These are phyloP conservation scores for Panagrolaimus sp. DNA, from an alignment of 1,140 invertebrate species.

Conservation along the genomic window DNA sequence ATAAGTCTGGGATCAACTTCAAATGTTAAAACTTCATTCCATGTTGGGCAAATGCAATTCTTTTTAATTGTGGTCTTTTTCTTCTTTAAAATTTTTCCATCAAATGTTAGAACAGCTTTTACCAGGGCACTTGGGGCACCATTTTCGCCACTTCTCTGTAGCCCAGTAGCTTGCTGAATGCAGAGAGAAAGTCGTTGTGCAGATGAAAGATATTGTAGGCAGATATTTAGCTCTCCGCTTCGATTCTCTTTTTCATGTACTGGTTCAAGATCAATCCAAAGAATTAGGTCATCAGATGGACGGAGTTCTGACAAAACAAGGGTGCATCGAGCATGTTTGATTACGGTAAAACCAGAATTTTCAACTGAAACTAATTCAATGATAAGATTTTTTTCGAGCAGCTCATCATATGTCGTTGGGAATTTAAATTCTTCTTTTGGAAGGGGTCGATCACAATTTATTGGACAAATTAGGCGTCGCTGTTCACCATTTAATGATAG, in stretches of 20 bases:
- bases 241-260: not conserved
- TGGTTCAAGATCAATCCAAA: not conserved
- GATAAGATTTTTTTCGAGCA: not conserved
- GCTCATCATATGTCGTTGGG: not conserved
- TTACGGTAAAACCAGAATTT: not conserved
- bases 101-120: not conserved
- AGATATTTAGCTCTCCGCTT: not conserved
- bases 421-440: slow-evolving; percentile 10
- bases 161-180: not conserved
- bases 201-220: not conserved
- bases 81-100: not conserved
- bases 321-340: not conserved
- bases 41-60: not conserved
- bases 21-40: slow-evolving; percentile 2
- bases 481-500: not conserved
- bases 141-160: not conserved
- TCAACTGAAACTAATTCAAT: slow-evolving; percentile 1
- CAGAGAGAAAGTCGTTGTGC: not conserved
- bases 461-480: not conserved
- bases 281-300: not conserved
- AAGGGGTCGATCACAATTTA: not conserved
- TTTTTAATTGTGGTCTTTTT: slow-evolving; percentile 1
- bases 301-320: not conserved
- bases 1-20: slow-evolving; percentile 12
- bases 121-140: not conserved